Conservation (phyloP, 2,797 vertebrate genomes). For the Lacerta bilineata region DNA sequence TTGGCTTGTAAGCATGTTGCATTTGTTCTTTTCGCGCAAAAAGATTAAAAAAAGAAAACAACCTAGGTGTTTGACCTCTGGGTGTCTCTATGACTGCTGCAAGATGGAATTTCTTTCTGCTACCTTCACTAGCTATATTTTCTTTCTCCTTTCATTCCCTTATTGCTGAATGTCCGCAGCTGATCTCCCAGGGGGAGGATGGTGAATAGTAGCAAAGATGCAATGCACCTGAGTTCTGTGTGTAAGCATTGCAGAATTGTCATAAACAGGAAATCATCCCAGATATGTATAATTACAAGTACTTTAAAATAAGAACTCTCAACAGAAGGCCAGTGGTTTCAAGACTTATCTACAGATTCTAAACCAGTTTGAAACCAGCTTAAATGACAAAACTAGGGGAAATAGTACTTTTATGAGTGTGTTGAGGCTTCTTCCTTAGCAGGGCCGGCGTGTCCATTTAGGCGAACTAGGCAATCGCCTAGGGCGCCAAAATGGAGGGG, state of each 20-base stretch:
- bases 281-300: not conserved
- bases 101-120: constrained; percentile 14
- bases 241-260: not conserved
- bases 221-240: constrained; percentile 31
- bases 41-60: constrained; percentile 15
- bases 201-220: constrained; percentile 50
- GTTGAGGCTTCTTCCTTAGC: not conserved
- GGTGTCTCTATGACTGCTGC: not conserved
- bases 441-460: too few relatives aligned
- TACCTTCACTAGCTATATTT: constrained; percentile 32
- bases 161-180: constrained; percentile 30
- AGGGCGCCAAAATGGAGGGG: too few relatives aligned
- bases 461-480: too few relatives aligned
- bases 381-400: not conserved
- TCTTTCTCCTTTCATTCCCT: constrained; percentile 54
- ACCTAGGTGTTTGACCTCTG: not conserved
- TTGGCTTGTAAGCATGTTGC: constrained; percentile 42
- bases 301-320: not conserved
- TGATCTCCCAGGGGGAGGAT: constrained; percentile 38
- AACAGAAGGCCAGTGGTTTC: not conserved
- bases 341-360: not conserved
- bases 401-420: not conserved
- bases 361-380: not conserved
- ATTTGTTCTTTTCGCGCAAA: constrained; percentile 58
- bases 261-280: not conserved